phyloP scores from a whole-genome alignment of 1,140 invertebrate species.

The Aphis craccivora region DNA sequence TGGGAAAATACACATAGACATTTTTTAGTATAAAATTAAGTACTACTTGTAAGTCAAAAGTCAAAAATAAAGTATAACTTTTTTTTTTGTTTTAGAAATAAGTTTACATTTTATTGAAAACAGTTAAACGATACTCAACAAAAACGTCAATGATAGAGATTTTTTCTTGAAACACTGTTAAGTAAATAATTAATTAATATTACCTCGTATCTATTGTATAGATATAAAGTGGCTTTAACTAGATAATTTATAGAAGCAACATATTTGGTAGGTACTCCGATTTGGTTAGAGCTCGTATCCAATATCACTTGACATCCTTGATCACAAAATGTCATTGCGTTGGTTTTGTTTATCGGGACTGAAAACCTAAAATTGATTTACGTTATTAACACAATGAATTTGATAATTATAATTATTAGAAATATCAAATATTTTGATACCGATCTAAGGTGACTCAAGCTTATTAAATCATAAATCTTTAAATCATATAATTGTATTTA shows the following conservation, averaged over 20 bases:
- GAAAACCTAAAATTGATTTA: constrained; percentile 6
- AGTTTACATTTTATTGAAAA: background rate
- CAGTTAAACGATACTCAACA: background rate
- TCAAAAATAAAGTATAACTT: background rate
- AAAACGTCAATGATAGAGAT: background rate
- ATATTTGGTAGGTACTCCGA: background rate
- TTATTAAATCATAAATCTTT: too few species aligned
- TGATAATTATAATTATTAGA: too few species aligned
- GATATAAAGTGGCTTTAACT: background rate
- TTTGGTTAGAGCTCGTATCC: background rate
- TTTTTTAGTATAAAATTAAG: background rate
- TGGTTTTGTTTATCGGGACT: background rate
- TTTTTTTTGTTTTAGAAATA: background rate
- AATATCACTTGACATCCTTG: constrained; percentile 27
- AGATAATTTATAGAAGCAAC: background rate
- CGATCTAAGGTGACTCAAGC: too few species aligned
- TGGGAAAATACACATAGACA: too few species aligned
- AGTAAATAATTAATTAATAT: background rate
- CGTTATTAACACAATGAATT: background rate
- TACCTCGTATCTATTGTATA: background rate
- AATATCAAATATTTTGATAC: too few species aligned
- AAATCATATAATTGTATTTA: too few species aligned
- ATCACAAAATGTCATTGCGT: background rate
- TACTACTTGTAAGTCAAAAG: background rate
- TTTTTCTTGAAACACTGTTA: background rate